Evolutionary conservation across 2,113 vertebrate genomes (phyloP).

Genomic region (Aythya baeri): DNA sequence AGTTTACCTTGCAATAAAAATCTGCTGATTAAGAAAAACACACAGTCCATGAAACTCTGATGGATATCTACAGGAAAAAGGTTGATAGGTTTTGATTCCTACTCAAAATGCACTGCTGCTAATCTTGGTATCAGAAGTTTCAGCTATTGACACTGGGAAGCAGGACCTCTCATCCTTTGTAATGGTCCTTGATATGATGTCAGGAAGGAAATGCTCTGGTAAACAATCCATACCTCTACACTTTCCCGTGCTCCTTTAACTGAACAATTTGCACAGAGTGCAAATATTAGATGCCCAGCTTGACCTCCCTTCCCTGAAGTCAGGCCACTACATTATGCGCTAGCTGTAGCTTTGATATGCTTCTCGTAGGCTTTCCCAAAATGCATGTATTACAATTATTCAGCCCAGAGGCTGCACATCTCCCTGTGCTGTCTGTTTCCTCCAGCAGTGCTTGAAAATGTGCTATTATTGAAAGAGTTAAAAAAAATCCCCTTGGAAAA

Average conservation of each 20-base stretch:
- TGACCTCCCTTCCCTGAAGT: constrained; percentile 44
- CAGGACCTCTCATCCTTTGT: not conserved
- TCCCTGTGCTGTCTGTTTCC: constrained; percentile 62
- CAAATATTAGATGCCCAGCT: constrained; percentile 1
- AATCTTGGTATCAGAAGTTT: not conserved
- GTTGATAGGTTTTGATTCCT: not conserved
- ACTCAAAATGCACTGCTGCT: not conserved
- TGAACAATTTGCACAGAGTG: not conserved
- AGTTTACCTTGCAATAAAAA: not conserved
- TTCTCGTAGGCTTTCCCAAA: constrained; percentile 35
- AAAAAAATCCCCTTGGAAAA: constrained; percentile 88
- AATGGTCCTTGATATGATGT: not conserved
- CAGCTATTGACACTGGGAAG: not conserved
- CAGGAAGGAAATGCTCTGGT: not conserved
- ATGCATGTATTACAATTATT: constrained; percentile 10
- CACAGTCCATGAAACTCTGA: not conserved
- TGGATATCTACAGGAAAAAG: not conserved
- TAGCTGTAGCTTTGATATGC: not conserved
- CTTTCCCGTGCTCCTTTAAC: not conserved
- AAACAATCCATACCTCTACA: constrained; percentile 13
- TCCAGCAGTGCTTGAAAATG: constrained; percentile 74
- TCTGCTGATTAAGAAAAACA: not conserved
- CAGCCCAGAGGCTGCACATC: constrained; percentile 50
- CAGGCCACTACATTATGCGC: not conserved
- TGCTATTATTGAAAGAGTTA: constrained; percentile 81